Evolutionary conservation across 2,888 invertebrate species (phyloP).

Genomic region (Cataglyphis albicans): DNA sequence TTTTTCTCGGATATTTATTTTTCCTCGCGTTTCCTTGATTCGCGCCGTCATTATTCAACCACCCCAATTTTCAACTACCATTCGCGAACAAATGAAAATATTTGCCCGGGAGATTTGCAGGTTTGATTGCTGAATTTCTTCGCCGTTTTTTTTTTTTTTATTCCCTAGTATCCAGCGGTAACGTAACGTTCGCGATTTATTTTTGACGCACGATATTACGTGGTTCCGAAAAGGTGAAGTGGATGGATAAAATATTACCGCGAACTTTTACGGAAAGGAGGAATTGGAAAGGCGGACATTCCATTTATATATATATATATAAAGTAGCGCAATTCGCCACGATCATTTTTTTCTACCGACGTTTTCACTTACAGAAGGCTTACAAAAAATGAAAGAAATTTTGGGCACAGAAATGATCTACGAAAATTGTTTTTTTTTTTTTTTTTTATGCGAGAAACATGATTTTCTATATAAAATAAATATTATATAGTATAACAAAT

Average conservation of each 20-base stretch:
- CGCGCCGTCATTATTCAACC: conserved; percentile 64
- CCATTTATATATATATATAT: conserved; percentile 43
- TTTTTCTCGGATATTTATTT: conserved; percentile 43
- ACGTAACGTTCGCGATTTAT: conserved; percentile 47
- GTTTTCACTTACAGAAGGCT: conserved; percentile 24
- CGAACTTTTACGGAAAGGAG: conserved; percentile 1
- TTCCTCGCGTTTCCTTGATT: conserved; percentile 58
- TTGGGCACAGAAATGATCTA: not conserved
- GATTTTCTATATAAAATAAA: not conserved
- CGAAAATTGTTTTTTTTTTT: not conserved
- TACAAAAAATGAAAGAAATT: conserved; percentile 7
- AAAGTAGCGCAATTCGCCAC: conserved; percentile 25
- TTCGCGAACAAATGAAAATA: conserved; percentile 48
- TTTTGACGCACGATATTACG: conserved; percentile 45
- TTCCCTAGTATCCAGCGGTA: conserved; percentile 30
- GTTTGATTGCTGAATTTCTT: conserved; percentile 55
- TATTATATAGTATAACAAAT: not conserved
- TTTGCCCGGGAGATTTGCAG: conserved; percentile 47
- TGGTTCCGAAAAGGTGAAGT: conserved; percentile 41
- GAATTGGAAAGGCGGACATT: conserved; percentile 27
- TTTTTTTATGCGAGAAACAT: not conserved
- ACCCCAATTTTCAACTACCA: conserved; percentile 59
- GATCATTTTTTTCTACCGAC: conserved; percentile 13
- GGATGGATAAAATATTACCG: conserved; percentile 50
- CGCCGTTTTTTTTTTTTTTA: not conserved